phyloP scores from a whole-genome alignment of 1,140 invertebrate species.

The Meloidogyne floridensis region DNA sequence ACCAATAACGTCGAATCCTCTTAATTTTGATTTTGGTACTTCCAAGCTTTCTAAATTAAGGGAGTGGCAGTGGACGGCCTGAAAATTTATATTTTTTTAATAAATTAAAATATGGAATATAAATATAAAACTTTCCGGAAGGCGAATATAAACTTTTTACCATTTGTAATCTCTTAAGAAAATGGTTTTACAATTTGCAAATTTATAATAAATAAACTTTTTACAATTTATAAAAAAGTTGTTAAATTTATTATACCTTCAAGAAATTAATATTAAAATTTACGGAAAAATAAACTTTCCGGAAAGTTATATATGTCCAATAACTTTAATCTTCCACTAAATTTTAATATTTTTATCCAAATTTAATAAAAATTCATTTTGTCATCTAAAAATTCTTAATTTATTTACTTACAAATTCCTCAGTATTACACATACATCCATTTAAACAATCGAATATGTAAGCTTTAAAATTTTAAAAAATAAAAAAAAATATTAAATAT shows the following conservation, averaged over 20 bases:
- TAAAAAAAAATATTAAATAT: neutral
- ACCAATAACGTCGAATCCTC: constrained; percentile 49
- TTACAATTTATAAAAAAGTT: no score
- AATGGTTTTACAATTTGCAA: neutral
- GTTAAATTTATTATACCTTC: no score
- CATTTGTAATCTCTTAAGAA: neutral
- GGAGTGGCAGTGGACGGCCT: constrained; percentile 47
- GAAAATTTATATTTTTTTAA: neutral
- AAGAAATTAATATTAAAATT: no score
- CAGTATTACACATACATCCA: constrained; percentile 48
- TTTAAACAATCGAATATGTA: constrained; percentile 46
- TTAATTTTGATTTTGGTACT: constrained; percentile 36
- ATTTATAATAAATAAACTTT: no score
- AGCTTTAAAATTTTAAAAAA: constrained; percentile 27
- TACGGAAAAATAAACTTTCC: no score
- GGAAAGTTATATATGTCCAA: no score
- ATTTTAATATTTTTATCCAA: no score
- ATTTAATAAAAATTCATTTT: no score
- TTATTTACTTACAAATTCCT: constrained; percentile 41
- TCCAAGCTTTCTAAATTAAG: constrained; percentile 28
- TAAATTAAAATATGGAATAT: no score
- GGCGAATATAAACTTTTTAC: neutral
- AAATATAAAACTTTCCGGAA: no score
- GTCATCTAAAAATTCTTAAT: neutral
- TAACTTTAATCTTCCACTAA: no score